Evolutionary conservation across 2,888 invertebrate genomes (phyloP).

Genomic region (Hartigia nigra): DNA sequence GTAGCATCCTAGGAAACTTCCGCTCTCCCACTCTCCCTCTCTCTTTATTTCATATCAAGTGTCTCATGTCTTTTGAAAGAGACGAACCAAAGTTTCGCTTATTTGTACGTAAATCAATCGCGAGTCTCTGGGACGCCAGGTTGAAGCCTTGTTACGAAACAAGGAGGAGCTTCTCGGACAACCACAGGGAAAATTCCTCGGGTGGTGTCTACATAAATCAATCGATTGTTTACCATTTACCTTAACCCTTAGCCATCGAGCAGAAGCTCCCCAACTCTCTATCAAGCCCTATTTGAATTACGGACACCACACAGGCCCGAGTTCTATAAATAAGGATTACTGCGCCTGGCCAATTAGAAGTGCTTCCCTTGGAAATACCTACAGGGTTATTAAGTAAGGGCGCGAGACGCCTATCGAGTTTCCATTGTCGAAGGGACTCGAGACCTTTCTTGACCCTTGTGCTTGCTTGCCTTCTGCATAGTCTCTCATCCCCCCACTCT

Average conservation of each 20-base stretch:
- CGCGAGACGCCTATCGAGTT: constrained; percentile 1
- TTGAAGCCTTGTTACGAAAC: neutral
- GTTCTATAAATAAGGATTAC: constrained; percentile 52
- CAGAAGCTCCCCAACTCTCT: neutral
- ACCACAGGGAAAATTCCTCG: constrained; percentile 6
- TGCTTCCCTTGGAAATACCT: constrained; percentile 33
- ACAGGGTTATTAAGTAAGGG: constrained; percentile 34
- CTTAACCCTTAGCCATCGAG: constrained; percentile 38
- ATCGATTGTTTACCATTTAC: constrained; percentile 48
- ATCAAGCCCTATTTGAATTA: neutral
- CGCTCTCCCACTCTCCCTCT: neutral
- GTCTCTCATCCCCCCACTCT: neutral
- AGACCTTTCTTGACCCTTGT: constrained; percentile 13
- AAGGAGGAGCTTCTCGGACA: neutral
- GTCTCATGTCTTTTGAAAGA: neutral
- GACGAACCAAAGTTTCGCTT: neutral
- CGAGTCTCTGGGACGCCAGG: neutral
- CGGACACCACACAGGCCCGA: constrained; percentile 13
- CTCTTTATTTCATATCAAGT: neutral
- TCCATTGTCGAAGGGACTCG: constrained; percentile 5
- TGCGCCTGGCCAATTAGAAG: constrained; percentile 43
- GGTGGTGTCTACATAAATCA: constrained; percentile 43
- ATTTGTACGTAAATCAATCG: neutral
- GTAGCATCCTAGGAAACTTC: constrained; percentile 4
- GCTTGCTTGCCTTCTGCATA: constrained; percentile 29